Percentiles rank a stretch among this genome's conserved stretches.
phyloP scores from a whole-genome alignment of 2,888 invertebrate genomes.

The Cephus runcator region DNA sequence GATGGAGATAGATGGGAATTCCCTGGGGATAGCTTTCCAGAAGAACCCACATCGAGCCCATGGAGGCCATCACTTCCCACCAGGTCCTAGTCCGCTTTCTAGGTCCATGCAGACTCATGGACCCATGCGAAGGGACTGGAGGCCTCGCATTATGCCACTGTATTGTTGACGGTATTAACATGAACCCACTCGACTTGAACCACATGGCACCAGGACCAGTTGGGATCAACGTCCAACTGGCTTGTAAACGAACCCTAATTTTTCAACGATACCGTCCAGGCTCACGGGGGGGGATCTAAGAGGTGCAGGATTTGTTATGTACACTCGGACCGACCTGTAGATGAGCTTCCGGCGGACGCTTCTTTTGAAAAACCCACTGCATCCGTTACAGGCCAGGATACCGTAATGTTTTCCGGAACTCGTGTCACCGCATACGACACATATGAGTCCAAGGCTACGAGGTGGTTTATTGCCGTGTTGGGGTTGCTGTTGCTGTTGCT shows the following conservation, averaged over 20 bases:
- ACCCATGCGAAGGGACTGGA: neutral
- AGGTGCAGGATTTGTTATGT: no score
- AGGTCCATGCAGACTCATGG: no score
- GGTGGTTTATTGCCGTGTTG: constrained; percentile 58
- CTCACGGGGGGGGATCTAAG: no score
- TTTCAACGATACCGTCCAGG: neutral
- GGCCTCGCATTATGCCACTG: constrained; percentile 27
- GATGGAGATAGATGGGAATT: constrained; percentile 63
- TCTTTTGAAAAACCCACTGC: constrained; percentile 98
- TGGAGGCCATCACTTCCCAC: neutral
- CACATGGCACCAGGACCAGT: constrained; percentile 53
- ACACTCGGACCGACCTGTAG: constrained; percentile 79
- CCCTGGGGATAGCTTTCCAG: constrained; percentile 47
- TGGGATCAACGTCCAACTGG: constrained; percentile 1
- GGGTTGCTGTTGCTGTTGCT: constrained; percentile 36
- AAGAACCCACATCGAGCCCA: constrained; percentile 4
- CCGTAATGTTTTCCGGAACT: constrained; percentile 98
- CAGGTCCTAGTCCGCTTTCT: no score
- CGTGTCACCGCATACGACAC: constrained; percentile 97
- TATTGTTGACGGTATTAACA: constrained; percentile 58
- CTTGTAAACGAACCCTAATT: neutral
- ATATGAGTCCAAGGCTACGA: constrained; percentile 82
- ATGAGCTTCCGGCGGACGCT: constrained; percentile 96
- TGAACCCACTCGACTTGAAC: constrained; percentile 61
- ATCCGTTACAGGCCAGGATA: constrained; percentile 98